A percentile compares a stretch with the other conserved stretches of the same genome.
Evolutionary conservation across 2,888 invertebrate genomes (phyloP).

Genomic region (Mesopsocus fuscifrons): DNA sequence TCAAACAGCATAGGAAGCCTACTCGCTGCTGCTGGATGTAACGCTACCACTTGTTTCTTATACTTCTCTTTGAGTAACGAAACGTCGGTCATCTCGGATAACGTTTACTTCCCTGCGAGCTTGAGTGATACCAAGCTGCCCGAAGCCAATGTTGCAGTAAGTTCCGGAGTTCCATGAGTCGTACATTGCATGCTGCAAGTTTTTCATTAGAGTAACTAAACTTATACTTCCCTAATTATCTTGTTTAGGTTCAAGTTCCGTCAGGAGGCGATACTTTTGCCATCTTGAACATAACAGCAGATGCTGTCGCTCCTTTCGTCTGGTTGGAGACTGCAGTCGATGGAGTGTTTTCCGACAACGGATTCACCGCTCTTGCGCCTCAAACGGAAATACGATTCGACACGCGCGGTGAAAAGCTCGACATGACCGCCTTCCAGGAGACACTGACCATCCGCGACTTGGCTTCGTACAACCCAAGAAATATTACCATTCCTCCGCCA

Average conservation of each 20-base stretch:
- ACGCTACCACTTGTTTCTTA: conserved; percentile 5
- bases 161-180: not conserved
- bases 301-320: conserved; percentile 42
- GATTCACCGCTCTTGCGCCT: conserved; percentile 28
- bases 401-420: not conserved
- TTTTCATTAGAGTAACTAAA: too few species aligned
- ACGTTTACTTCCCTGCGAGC: conserved; percentile 3
- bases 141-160: not conserved
- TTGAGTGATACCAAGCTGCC: not conserved
- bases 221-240: too few species aligned
- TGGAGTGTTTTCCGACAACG: conserved; percentile 60
- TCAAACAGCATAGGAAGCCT: too few species aligned
- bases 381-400: not conserved
- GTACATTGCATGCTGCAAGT: too few species aligned
- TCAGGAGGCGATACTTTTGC: too few species aligned
- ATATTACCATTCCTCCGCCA: too few species aligned
- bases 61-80: not conserved
- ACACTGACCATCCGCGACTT: not conserved
- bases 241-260: too few species aligned
- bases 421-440: not conserved
- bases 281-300: conserved; percentile 24
- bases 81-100: not conserved
- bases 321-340: conserved; percentile 38
- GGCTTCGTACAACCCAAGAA: too few species aligned
- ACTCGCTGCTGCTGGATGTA: conserved; percentile 13